These are phyloP conservation scores for Meandrina meandrites DNA, from an alignment of 92 coral and sea anemone genomes.

Conservation along the genomic window DNA sequence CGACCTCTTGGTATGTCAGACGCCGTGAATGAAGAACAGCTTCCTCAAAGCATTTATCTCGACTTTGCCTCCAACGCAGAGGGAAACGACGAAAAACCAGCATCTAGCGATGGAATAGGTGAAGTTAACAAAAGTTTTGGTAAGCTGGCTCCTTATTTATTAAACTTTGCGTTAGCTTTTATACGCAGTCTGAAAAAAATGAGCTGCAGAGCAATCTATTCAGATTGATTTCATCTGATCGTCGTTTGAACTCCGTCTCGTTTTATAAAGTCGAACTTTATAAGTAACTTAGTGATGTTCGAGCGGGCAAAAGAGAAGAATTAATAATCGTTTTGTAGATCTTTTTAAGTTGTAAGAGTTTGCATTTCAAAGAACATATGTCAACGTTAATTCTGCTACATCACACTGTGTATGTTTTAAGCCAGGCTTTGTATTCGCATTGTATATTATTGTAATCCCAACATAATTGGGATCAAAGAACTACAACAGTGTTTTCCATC, in stretches of 20 bases:
- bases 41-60: not conserved
- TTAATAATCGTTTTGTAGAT: not conserved
- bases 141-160: not conserved
- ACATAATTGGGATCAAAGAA: not conserved
- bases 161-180: not conserved
- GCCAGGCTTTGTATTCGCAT: not conserved
- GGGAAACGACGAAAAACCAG: constrained; percentile 15
- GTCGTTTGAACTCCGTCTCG: not conserved
- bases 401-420: not conserved
- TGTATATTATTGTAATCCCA: not conserved
- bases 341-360: not conserved
- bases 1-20: constrained; percentile 11
- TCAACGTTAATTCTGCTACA: not conserved
- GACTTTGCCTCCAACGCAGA: constrained; percentile 9
- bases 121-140: constrained; percentile 26
- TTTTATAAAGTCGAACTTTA: not conserved
- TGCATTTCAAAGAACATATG: not conserved
- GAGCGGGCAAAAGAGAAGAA: not conserved
- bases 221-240: not conserved
- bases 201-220: no score
- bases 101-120: constrained; percentile 8
- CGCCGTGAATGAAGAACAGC: not conserved
- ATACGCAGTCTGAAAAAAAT: not conserved
- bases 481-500: not conserved
- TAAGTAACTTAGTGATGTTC: not conserved